phyloP scores from a whole-genome alignment of 2,113 vertebrate species.

The Formicarius rufipectus region DNA sequence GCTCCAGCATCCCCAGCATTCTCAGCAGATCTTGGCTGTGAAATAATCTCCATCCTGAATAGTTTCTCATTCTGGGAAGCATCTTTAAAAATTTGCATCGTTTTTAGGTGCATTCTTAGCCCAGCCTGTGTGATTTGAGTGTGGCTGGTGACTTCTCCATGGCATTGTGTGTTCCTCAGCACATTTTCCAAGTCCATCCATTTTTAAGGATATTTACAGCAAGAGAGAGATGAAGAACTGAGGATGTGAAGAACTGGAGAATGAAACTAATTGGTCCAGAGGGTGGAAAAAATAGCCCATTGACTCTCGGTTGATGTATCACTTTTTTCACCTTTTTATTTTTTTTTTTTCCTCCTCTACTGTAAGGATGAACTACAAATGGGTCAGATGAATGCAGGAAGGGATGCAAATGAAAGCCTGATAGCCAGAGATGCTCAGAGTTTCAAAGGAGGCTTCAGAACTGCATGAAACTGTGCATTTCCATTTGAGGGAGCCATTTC shows the following conservation, averaged over 20 bases:
- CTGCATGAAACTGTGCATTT: neutral
- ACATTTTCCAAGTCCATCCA: neutral
- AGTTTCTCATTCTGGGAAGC: neutral
- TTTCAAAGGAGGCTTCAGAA: neutral
- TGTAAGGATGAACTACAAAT: neutral
- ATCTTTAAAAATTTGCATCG: neutral
- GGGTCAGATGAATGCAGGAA: neutral
- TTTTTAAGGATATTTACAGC: neutral
- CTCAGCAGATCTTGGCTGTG: neutral
- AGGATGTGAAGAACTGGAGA: neutral
- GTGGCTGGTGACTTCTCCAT: neutral
- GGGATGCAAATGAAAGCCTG: neutral
- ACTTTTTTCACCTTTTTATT: neutral
- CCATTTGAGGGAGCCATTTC: neutral
- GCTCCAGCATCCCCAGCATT: neutral
- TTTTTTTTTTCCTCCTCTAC: neutral
- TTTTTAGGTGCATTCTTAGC: neutral
- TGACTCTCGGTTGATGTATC: neutral
- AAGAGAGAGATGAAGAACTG: neutral
- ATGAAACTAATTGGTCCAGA: neutral
- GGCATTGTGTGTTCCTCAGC: neutral
- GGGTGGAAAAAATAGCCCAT: neutral
- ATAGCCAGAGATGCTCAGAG: neutral
- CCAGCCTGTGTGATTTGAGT: neutral
- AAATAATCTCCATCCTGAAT: neutral